Evolutionary conservation across 2,797 vertebrate genomes (phyloP), one percentile per base, ranked within the genome.

Genomic region (Capromys pilorides): DNA sequence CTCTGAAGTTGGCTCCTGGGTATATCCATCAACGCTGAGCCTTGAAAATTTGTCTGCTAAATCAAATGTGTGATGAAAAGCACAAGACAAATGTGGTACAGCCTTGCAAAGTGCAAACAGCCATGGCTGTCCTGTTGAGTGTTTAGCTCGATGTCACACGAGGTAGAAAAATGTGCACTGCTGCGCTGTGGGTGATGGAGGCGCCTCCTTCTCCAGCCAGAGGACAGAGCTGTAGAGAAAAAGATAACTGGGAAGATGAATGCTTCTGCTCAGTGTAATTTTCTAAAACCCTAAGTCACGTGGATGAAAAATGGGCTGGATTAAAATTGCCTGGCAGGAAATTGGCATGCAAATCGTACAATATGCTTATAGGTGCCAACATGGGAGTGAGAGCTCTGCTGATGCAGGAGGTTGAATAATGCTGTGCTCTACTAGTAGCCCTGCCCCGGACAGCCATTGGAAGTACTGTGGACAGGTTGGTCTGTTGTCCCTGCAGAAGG

Each of bases 31-130:
- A 95, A 33, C 54, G 71, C 21, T 39, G 78, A 94, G 69, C 51
- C 81, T 95, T 92, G 89, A 83, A 67, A 77, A 93, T 86, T 91
- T 90, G 73, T 26, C 85, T 89, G 81, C n/a, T 91, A 93, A 94
- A 81, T 96, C 61, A 94, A 88, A 81, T 21, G 41, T 57, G 2
- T n/a, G 83, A 94, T 94, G 86, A 93, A 88, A 94, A 94, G 66
- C 88, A 71, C 39, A 21, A 61, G 84, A 69, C n/a, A 75, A 51
- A 86, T 59, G 18, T 13, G 73, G 64, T 6, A 64, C 41, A 79
- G 91, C 31, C 71, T 91, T 81, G 78, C 24, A 66, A 10, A 64
- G 86, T 69, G 88, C 71, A 95, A 71, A 51, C 16, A 69, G 33
- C 71, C 8, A 0, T 45, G 75, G 64, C 82, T 69, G 13, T 45